Base-by-base conservation (phyloP, 2,888 invertebrate species). In the Synanthedon vespiformis region DNA sequence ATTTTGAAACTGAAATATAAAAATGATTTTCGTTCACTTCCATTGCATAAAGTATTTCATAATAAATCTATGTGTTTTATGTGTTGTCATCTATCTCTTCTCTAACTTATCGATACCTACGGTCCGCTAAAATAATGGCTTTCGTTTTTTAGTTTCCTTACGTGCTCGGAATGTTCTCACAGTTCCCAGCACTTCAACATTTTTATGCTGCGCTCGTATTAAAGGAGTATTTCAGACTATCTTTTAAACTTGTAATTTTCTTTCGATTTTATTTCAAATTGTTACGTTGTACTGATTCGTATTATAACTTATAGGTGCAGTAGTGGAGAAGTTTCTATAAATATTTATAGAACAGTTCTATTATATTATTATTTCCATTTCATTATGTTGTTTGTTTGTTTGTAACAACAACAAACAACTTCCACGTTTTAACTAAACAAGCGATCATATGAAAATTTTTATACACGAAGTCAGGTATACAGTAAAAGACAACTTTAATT, bases 61-160 rank as follows among this genome's bases (percentile, higher is more conserved):
- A 12, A 22, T 22, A 49, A 49, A 49, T 12, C 5, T 22, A 49
- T 22, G 16, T 49, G 16, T 16, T 49, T n/a, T 49, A 49, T 49
- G 49, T 16, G 16, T 13, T 10, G 16, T 27, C 49, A 27, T 49
- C 27, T 49, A 49, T 27, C n/a, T 49, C 16, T 49, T 22, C 16
- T 49, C n/a, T 12, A 49, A 49, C 49, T 49, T 22, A 22, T 51
- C 44, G 44, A 16, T 49, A 49, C 49, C 13, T 49, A 49, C 49
- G 27, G 49, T 22, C 13, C 44, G 44, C 44, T 44, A 44, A 12
- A 44, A 44, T 44, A 44, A 44, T 44, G 44, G 44, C 44, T 44
- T 44, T 44, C 44, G 44, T 44, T 44, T 44, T 44, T 44, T 44
- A 44, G 44, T 44, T 44, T 44, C 44, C 13, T 44, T 44, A 44